A percentile compares a stretch with the other conserved stretches of the same genome.
Evolutionary conservation across 2,888 invertebrate genomes (phyloP).

Genomic region (Lomographa bimaculata): DNA sequence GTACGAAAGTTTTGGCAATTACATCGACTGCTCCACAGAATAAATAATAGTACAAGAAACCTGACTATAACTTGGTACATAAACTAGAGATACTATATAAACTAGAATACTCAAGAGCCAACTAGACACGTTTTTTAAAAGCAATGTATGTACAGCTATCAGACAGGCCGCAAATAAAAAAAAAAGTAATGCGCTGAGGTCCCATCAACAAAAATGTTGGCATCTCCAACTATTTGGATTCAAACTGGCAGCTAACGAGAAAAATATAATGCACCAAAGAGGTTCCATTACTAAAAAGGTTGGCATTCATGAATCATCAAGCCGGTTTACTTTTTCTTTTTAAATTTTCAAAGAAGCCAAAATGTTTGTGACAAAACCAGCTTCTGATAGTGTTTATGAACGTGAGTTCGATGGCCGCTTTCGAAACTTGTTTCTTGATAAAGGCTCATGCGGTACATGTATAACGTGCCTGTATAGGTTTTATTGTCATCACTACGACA

Average conservation of each 20-base stretch:
- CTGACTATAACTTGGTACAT: too few relatives aligned
- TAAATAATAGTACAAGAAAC: too few relatives aligned
- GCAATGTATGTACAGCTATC: too few relatives aligned
- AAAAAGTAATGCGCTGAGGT: too few relatives aligned
- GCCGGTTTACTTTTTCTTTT: constrained; percentile 34
- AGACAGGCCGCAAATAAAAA: too few relatives aligned
- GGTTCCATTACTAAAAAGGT: constrained; percentile 33
- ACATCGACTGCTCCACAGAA: too few relatives aligned
- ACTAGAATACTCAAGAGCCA: too few relatives aligned
- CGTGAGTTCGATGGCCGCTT: constrained; percentile 67
- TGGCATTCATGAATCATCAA: constrained; percentile 34
- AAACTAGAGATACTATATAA: too few relatives aligned
- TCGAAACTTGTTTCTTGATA: constrained; percentile 73
- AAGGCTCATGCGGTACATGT: constrained; percentile 45
- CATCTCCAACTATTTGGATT: neutral
- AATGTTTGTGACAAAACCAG: constrained; percentile 51
- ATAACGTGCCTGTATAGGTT: constrained; percentile 26
- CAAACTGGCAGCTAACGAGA: constrained; percentile 8
- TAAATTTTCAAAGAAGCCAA: constrained; percentile 28
- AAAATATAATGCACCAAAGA: constrained; percentile 11
- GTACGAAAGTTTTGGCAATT: too few relatives aligned
- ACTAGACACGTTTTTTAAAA: too few relatives aligned
- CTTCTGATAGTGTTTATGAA: constrained; percentile 59
- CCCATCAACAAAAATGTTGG: too few relatives aligned
- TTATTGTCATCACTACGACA: constrained; percentile 48